Evolutionary conservation across 2,113 vertebrate species (phyloP).

Genomic region (Abramis brama): DNA sequence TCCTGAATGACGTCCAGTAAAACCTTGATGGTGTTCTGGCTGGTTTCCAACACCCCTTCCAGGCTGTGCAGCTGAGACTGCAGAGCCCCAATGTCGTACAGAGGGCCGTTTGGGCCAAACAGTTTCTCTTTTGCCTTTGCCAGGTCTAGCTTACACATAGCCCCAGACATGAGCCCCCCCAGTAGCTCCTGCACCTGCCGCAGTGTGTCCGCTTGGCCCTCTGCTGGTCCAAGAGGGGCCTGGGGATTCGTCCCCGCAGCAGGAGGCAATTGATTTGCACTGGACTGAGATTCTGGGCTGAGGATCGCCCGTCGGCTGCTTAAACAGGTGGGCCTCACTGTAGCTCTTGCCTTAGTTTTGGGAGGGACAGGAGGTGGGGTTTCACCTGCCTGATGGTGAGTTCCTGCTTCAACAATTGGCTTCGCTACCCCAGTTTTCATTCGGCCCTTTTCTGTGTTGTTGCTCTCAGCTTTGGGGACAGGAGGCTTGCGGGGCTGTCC

Average conservation of each 20-base stretch:
- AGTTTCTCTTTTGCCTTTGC: slow-evolving; percentile 69
- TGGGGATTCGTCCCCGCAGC: slow-evolving; percentile 64
- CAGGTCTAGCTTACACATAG: slow-evolving; percentile 75
- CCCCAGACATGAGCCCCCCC: slow-evolving; percentile 80
- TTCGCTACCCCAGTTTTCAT: slow-evolving; percentile 63
- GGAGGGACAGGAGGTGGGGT: slow-evolving; percentile 61
- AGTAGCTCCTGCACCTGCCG: slow-evolving; percentile 81
- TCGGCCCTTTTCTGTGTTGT: slow-evolving; percentile 60
- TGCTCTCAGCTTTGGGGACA: slow-evolving; percentile 66
- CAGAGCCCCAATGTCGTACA: slow-evolving; percentile 78
- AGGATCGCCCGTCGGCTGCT: slow-evolving; percentile 54
- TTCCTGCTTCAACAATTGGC: slow-evolving; percentile 51
- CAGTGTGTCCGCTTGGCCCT: slow-evolving; percentile 72
- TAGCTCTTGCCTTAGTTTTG: slow-evolving; percentile 63
- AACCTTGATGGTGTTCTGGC: slow-evolving; percentile 88
- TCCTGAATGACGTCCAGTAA: slow-evolving; percentile 90
- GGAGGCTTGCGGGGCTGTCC: slow-evolving; percentile 63
- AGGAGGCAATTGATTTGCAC: slow-evolving; percentile 63
- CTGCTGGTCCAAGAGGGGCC: slow-evolving; percentile 63
- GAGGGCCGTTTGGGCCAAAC: slow-evolving; percentile 68
- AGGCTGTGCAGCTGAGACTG: slow-evolving; percentile 84
- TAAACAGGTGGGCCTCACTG: slow-evolving; percentile 74
- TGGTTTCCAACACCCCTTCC: slow-evolving; percentile 87
- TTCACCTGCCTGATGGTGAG: slow-evolving; percentile 62
- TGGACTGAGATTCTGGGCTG: slow-evolving; percentile 72